A percentile compares a stretch with the other conserved stretches of the same genome.
Conservation (phyloP, 2,888 invertebrate genomes). For the Andrena minutula region DNA sequence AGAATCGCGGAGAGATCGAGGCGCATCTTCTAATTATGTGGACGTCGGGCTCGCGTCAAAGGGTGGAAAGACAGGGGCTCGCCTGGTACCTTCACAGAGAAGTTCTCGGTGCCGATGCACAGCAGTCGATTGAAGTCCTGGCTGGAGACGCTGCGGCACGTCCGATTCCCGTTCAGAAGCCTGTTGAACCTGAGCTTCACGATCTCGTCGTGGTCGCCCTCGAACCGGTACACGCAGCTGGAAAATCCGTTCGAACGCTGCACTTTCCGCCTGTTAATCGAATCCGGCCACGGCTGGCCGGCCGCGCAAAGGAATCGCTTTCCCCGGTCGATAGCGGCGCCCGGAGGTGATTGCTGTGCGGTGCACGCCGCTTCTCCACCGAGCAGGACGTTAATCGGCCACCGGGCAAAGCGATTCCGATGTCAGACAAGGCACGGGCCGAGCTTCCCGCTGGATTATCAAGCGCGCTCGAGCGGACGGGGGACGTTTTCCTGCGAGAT, state of each 20-base stretch:
- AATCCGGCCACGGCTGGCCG: constrained; percentile 64
- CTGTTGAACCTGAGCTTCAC: constrained; percentile 92
- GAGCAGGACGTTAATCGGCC: constrained; percentile 48
- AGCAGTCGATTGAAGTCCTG: constrained; percentile 81
- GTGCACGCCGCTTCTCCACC: neutral
- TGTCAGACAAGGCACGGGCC: constrained; percentile 5
- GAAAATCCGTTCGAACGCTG: constrained; percentile 69
- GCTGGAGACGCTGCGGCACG: constrained; percentile 82
- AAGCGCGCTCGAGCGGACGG: neutral
- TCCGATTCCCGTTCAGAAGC: constrained; percentile 86
- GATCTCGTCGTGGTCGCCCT: constrained; percentile 93
- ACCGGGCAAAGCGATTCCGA: constrained; percentile 43
- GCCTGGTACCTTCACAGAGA: constrained; percentile 81
- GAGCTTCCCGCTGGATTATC: constrained; percentile 24
- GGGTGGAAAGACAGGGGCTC: too few relatives aligned
- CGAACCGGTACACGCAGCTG: constrained; percentile 95
- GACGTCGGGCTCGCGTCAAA: too few relatives aligned
- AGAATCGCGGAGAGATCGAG: neutral
- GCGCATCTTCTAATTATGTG: neutral
- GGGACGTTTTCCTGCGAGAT: neutral
- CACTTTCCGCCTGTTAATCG: constrained; percentile 69
- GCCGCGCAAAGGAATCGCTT: constrained; percentile 62
- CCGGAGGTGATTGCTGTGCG: constrained; percentile 47
- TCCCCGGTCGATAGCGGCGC: constrained; percentile 57
- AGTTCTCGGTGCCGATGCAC: constrained; percentile 81